A percentile compares a stretch with the other conserved stretches of the same genome.
phyloP scores from a whole-genome alignment of 2,113 vertebrate genomes.

The Phasianus colchicus region DNA sequence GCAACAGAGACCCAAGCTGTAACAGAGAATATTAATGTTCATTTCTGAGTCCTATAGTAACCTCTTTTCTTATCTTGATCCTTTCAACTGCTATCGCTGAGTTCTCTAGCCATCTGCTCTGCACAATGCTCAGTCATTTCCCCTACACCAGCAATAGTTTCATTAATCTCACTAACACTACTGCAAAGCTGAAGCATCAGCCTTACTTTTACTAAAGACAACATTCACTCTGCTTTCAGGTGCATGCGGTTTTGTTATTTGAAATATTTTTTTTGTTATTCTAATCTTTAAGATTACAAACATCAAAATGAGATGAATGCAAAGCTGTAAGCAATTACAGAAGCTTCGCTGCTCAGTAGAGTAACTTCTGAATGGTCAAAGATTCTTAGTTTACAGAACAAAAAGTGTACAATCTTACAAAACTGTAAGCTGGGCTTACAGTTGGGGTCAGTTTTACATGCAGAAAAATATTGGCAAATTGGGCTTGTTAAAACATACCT shows the following conservation, averaged over 20 bases:
- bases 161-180: neutral
- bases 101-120: neutral
- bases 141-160: neutral
- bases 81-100: neutral
- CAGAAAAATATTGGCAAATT: neutral
- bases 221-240: neutral
- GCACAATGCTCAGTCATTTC: neutral
- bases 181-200: neutral
- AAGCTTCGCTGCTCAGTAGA: neutral
- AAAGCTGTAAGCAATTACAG: neutral
- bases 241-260: neutral
- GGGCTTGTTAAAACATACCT: fast-evolving
- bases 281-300: neutral
- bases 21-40: neutral
- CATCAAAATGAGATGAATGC: neutral
- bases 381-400: neutral
- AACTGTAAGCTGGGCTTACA: neutral
- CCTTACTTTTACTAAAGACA: neutral
- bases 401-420: neutral
- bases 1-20: neutral
- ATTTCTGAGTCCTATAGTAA: neutral
- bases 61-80: neutral
- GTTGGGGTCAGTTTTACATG: neutral
- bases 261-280: neutral
- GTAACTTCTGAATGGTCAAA: neutral